A percentile compares a stretch with the other conserved stretches of the same genome.
Conservation (phyloP, 2,888 invertebrate genomes). For the Sinelater perroti region DNA sequence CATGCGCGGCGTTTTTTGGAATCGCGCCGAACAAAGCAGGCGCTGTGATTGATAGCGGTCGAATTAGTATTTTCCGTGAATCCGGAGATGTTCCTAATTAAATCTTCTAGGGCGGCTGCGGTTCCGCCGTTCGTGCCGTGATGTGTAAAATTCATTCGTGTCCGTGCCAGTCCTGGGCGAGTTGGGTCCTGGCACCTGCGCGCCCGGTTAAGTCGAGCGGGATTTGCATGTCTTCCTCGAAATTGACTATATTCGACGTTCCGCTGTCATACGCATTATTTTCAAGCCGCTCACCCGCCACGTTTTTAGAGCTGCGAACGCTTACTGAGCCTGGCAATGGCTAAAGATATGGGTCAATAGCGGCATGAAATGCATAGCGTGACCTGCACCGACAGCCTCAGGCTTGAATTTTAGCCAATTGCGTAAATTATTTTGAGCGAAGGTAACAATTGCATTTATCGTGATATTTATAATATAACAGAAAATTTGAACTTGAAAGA, state of each 20-base stretch:
- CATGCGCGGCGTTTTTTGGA: constrained; percentile 10
- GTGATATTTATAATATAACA: neutral
- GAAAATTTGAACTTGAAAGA: no score
- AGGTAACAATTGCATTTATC: constrained; percentile 3
- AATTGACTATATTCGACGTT: neutral
- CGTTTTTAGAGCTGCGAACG: neutral
- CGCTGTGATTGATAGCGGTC: constrained; percentile 21
- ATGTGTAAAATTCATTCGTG: neutral
- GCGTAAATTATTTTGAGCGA: constrained; percentile 9
- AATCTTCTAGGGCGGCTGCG: constrained; percentile 8
- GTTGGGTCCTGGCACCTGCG: constrained; percentile 14
- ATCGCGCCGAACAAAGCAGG: constrained; percentile 2
- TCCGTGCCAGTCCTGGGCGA: neutral
- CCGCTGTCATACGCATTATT: neutral
- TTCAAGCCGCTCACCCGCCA: neutral
- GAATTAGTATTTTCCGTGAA: constrained; percentile 25
- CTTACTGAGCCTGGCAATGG: neutral
- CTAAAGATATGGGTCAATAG: constrained; percentile 11
- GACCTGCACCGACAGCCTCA: constrained; percentile 10
- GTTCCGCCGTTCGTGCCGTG: constrained; percentile 9
- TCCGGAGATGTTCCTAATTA: constrained; percentile 5
- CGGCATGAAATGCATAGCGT: constrained; percentile 8
- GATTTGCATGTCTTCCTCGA: constrained; percentile 5
- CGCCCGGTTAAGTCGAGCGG: neutral
- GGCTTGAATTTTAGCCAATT: constrained; percentile 12